Conservation (phyloP, 1,140 invertebrate genomes). For the Aphelenchoides fujianensis region DNA sequence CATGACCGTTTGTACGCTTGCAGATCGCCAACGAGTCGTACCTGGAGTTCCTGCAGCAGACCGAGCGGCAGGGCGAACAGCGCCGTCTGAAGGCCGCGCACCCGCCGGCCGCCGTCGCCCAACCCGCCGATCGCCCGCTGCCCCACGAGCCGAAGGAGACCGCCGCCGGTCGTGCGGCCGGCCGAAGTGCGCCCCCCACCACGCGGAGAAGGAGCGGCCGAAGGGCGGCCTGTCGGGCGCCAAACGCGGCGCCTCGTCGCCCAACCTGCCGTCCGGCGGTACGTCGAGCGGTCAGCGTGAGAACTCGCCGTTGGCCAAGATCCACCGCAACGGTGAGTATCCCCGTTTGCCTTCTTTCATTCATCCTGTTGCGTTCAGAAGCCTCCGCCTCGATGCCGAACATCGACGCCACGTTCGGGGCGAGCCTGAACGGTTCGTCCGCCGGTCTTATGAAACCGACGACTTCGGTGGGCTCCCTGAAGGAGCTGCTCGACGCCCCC, state of each 20-base stretch:
- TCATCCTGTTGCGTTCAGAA: slow-evolving; percentile 25
- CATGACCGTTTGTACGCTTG: slow-evolving; percentile 15
- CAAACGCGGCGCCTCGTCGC: slow-evolving; percentile 31
- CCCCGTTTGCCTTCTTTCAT: not conserved
- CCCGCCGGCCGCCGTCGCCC: not conserved
- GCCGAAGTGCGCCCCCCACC: not conserved
- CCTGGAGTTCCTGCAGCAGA: slow-evolving; percentile 77
- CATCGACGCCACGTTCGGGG: slow-evolving; percentile 26
- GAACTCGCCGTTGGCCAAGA: slow-evolving; percentile 13
- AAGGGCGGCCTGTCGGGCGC: not conserved
- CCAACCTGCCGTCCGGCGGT: slow-evolving; percentile 23
- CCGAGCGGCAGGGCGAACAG: slow-evolving; percentile 68
- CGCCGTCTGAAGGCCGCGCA: not conserved
- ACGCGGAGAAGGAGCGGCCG: not conserved
- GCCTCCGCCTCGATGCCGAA: slow-evolving; percentile 30
- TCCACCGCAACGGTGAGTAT: slow-evolving; percentile 28
- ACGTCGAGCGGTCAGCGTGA: slow-evolving; percentile 21
- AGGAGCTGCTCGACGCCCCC: too few relatives aligned
- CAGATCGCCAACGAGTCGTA: slow-evolving; percentile 77
- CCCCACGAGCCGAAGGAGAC: not conserved
- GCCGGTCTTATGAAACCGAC: slow-evolving; percentile 30
- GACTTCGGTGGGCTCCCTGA: slow-evolving; percentile 11
- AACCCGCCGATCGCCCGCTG: too few relatives aligned
- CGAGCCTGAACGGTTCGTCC: not conserved
- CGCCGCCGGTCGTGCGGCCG: too few relatives aligned